These are phyloP conservation scores for Hestina assimilis DNA, from an alignment of 1,140 invertebrate species.

Conservation along the genomic window DNA sequence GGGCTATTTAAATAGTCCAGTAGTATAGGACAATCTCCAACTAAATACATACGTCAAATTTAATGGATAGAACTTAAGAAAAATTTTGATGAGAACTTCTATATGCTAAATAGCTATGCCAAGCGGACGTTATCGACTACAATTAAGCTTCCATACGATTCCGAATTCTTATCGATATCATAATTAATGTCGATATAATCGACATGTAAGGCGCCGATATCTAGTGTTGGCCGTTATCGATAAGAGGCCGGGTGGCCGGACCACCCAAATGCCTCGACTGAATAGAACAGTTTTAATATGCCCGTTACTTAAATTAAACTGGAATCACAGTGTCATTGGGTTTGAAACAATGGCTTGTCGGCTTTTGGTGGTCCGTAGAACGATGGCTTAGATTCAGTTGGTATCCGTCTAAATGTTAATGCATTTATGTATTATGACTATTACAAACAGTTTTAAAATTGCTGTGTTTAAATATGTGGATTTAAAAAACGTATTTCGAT, in stretches of 20 bases:
- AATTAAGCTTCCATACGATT: background rate
- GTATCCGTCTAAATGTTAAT: constrained; percentile 12
- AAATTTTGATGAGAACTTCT: too few relatives aligned
- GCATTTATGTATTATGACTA: background rate
- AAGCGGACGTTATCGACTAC: background rate
- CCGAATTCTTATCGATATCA: constrained; percentile 48
- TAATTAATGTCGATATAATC: constrained; percentile 67
- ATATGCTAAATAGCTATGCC: background rate
- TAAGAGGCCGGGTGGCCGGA: constrained; percentile 54
- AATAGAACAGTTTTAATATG: constrained; percentile 35
- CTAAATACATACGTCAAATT: too few relatives aligned
- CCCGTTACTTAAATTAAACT: constrained; percentile 48
- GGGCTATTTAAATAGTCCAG: too few relatives aligned
- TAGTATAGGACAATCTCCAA: too few relatives aligned
- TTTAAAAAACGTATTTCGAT: too few relatives aligned
- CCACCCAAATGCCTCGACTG: constrained; percentile 41
- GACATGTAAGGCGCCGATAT: constrained; percentile 45
- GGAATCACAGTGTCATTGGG: constrained; percentile 39
- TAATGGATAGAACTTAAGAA: too few relatives aligned
- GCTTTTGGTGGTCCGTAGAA: constrained; percentile 13
- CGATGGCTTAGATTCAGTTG: background rate
- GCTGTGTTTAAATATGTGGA: too few relatives aligned
- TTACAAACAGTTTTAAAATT: too few relatives aligned
- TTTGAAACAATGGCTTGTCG: constrained; percentile 30
- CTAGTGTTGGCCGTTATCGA: constrained; percentile 51